These are phyloP conservation scores for Cavia aperea DNA, from an alignment of 2,113 vertebrate species.

Conservation along the genomic window DNA sequence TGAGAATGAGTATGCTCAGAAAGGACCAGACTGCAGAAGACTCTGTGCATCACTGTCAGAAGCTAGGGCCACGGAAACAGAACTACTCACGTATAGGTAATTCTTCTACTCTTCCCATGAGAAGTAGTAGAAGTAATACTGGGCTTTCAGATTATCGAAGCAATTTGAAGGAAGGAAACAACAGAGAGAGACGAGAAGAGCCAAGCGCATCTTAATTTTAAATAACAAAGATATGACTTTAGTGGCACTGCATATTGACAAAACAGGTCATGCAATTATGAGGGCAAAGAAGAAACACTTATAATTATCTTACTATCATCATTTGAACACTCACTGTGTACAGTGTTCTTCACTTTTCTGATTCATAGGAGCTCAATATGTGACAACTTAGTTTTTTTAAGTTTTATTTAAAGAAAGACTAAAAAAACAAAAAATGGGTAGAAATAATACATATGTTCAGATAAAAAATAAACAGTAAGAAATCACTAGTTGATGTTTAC, in stretches of 20 bases:
- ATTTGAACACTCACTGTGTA: neutral
- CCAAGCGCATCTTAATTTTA: constrained; percentile 23
- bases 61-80: neutral
- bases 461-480: too few relatives aligned
- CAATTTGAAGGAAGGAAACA: neutral
- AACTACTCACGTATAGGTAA: neutral
- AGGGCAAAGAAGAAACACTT: neutral
- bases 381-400: neutral
- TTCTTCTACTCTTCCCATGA: neutral
- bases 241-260: neutral
- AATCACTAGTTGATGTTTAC: too few relatives aligned
- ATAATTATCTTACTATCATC: neutral
- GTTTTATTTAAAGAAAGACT: too few relatives aligned
- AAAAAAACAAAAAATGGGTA: too few relatives aligned
- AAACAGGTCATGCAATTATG: neutral
- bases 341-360: neutral
- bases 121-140: neutral
- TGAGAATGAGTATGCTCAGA: neutral
- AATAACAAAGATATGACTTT: constrained; percentile 21
- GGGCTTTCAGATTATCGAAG: neutral
- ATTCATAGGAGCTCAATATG: neutral
- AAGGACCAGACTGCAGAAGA: neutral
- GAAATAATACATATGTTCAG: too few relatives aligned
- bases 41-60: neutral
- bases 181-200: neutral